phyloP scores from a whole-genome alignment of 2,797 vertebrate species.

The Clarias platycephalus region DNA sequence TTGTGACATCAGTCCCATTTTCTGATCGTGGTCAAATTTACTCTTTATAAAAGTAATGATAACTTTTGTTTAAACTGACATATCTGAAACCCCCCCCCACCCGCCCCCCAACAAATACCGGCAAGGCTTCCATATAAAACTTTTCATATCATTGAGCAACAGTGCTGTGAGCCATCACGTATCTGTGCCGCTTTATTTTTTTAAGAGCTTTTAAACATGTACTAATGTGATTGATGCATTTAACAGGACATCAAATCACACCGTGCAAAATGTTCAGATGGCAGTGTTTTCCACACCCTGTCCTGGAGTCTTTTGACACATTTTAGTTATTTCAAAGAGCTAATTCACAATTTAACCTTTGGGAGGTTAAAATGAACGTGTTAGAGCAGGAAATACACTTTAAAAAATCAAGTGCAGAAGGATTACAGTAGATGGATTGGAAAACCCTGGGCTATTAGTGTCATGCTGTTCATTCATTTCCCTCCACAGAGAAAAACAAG shows the following conservation, averaged over 20 bases:
- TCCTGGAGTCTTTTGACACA: neutral
- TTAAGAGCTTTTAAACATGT: neutral
- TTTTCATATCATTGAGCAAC: too few relatives aligned
- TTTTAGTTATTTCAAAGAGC: neutral
- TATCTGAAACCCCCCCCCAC: too few relatives aligned
- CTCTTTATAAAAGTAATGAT: too few relatives aligned
- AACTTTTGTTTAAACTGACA: too few relatives aligned
- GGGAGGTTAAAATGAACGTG: neutral
- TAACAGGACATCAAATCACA: neutral
- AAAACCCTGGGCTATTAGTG: neutral
- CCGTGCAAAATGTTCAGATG: neutral
- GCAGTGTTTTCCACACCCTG: neutral
- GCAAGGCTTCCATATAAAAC: too few relatives aligned
- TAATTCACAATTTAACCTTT: neutral
- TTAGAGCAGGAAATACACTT: neutral
- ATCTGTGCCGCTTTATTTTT: too few relatives aligned
- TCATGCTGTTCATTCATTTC: neutral
- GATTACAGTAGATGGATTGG: neutral
- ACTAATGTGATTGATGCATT: neutral
- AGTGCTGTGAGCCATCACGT: too few relatives aligned
- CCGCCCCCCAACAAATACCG: too few relatives aligned
- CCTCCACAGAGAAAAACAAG: neutral
- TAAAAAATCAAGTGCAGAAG: neutral
- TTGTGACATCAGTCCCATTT: too few relatives aligned
- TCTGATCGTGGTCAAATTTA: too few relatives aligned